Conservation (phyloP, 2,113 vertebrate genomes). For the Balaenoptera acutorostrata region DNA sequence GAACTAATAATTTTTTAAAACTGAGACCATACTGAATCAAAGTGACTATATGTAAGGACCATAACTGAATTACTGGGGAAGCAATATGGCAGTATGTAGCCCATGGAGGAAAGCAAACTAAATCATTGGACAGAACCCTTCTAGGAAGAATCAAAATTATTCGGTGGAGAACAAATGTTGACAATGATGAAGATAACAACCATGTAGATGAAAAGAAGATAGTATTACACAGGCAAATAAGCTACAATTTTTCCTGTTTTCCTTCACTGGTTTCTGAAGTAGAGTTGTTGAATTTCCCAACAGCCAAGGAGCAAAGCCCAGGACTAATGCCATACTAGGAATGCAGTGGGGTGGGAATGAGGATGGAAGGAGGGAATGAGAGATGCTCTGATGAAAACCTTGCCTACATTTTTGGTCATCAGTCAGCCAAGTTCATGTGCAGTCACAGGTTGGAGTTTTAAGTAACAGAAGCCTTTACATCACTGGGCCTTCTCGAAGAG, state of each 20-base stretch:
- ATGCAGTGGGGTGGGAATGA: neutral
- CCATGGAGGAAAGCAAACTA: neutral
- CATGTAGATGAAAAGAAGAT: neutral
- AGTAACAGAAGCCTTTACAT: neutral
- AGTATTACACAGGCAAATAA: neutral
- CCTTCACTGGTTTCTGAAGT: neutral
- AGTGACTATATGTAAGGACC: neutral
- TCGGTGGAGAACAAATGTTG: neutral
- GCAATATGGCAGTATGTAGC: neutral
- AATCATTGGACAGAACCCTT: neutral
- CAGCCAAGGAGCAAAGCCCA: neutral
- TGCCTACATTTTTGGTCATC: no score
- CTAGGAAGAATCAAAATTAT: neutral
- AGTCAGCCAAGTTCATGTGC: neutral
- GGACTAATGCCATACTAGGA: neutral
- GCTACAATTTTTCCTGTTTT: neutral
- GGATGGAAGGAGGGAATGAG: neutral
- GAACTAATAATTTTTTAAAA: neutral
- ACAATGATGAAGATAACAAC: neutral
- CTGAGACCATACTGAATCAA: neutral
- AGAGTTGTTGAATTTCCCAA: neutral
- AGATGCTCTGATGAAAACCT: neutral
- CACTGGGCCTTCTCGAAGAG: neutral
- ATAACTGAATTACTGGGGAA: neutral
- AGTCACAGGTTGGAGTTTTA: neutral